Evolutionary conservation across 2,888 invertebrate species (phyloP).

Genomic region (Chrysotoxum bicinctum): DNA sequence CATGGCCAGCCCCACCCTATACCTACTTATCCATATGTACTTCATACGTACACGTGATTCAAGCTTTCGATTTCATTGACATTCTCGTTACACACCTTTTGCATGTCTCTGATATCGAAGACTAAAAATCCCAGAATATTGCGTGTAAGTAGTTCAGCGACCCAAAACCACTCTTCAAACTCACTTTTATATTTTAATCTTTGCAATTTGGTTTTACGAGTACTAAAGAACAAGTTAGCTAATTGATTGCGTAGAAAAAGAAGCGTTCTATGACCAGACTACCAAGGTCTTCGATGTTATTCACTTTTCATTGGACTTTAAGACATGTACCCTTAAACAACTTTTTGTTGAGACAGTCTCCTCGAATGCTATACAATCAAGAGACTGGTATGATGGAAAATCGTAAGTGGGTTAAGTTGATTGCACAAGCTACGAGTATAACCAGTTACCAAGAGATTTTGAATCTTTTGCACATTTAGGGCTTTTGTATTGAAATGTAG

Average conservation of each 20-base stretch:
- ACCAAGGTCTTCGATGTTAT: not conserved
- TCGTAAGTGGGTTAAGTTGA: not conserved
- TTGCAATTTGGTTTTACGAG: too few relatives aligned
- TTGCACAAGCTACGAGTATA: not conserved
- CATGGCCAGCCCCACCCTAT: not conserved
- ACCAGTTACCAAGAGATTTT: not conserved
- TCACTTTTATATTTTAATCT: not conserved
- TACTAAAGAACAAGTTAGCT: not conserved
- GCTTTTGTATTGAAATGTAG: not conserved
- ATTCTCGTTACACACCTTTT: not conserved
- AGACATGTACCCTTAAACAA: not conserved
- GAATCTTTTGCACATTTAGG: not conserved
- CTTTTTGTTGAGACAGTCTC: not conserved
- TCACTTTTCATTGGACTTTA: not conserved
- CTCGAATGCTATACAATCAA: not conserved
- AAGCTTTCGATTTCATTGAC: conserved; percentile 3
- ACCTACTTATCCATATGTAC: not conserved
- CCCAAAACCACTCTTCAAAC: not conserved
- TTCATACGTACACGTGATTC: not conserved
- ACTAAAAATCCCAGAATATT: not conserved
- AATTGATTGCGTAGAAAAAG: not conserved
- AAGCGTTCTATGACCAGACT: not conserved
- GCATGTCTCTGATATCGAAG: not conserved
- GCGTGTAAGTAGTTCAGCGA: not conserved
- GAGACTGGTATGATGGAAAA: not conserved